These are phyloP conservation scores for Sterna hirundo DNA, from an alignment of 2,113 vertebrate species.

Conservation along the genomic window DNA sequence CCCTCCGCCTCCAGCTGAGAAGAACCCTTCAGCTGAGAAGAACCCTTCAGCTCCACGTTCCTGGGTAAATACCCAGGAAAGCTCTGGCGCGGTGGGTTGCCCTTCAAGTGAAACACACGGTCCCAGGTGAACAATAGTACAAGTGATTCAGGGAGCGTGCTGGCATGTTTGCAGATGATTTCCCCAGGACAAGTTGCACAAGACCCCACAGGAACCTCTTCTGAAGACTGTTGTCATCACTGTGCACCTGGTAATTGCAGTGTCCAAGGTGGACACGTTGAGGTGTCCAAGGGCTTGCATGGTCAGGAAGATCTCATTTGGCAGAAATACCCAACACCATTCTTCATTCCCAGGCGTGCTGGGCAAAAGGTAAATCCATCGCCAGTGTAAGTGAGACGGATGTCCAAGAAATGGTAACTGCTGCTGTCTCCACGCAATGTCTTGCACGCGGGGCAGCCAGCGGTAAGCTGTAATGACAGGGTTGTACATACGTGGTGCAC, in stretches of 20 bases:
- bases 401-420: not conserved
- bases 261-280: not conserved
- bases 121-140: not conserved
- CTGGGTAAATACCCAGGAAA: not conserved
- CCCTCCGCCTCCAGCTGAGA: not conserved
- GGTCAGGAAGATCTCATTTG: not conserved
- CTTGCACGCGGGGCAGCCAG: fast-evolving
- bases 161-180: not conserved
- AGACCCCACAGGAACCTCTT: not conserved
- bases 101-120: not conserved
- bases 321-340: fast-evolving
- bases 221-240: not conserved
- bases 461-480: no score
- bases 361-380: not conserved
- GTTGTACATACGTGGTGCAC: fast-evolving
- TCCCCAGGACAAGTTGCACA: not conserved
- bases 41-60: not conserved
- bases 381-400: not conserved
- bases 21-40: not conserved
- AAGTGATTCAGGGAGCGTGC: not conserved
- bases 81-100: fast-evolving
- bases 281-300: not conserved
- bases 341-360: not conserved
- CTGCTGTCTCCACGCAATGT: not conserved
- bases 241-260: fast-evolving